A percentile compares a stretch with the other conserved stretches of the same genome.
These are phyloP conservation scores for Crypturellus undulatus DNA, from an alignment of 2,113 vertebrate species.

Conservation along the genomic window DNA sequence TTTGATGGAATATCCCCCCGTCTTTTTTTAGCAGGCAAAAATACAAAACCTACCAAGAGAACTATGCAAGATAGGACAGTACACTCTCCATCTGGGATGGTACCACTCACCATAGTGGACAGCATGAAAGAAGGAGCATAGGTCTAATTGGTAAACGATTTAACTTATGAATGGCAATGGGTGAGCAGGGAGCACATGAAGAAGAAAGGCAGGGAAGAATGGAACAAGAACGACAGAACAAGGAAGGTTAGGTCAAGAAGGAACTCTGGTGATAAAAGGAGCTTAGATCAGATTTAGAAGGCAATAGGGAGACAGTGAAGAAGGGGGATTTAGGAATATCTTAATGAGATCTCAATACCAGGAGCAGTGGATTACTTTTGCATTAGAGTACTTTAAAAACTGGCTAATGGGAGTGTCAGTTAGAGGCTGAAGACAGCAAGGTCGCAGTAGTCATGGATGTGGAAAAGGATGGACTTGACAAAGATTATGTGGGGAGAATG, in stretches of 20 bases:
- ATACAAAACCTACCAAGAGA: not conserved
- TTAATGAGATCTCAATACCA: constrained; percentile 74
- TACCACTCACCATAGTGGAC: not conserved
- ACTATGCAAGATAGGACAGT: not conserved
- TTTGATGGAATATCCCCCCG: not conserved
- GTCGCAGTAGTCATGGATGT: constrained; percentile 52
- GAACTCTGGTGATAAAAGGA: constrained; percentile 64
- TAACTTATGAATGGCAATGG: not conserved
- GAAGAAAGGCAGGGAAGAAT: constrained; percentile 24
- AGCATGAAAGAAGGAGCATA: not conserved
- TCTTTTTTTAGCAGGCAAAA: not conserved
- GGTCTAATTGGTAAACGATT: not conserved
- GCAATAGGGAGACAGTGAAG: constrained; percentile 63
- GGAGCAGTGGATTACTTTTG: constrained; percentile 75
- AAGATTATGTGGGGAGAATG: constrained; percentile 57
- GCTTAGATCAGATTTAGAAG: constrained; percentile 72
- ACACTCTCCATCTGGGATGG: not conserved
- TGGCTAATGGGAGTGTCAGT: constrained; percentile 73
- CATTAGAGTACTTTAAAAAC: constrained; percentile 70
- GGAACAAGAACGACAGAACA: constrained; percentile 49
- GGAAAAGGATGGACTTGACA: constrained; percentile 70
- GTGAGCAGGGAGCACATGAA: not conserved
- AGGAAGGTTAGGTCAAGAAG: constrained; percentile 56
- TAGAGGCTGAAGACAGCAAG: constrained; percentile 69
- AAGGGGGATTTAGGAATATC: constrained; percentile 76